Conservation (phyloP, 2,797 vertebrate genomes). For the Pangasius mekongensis region DNA sequence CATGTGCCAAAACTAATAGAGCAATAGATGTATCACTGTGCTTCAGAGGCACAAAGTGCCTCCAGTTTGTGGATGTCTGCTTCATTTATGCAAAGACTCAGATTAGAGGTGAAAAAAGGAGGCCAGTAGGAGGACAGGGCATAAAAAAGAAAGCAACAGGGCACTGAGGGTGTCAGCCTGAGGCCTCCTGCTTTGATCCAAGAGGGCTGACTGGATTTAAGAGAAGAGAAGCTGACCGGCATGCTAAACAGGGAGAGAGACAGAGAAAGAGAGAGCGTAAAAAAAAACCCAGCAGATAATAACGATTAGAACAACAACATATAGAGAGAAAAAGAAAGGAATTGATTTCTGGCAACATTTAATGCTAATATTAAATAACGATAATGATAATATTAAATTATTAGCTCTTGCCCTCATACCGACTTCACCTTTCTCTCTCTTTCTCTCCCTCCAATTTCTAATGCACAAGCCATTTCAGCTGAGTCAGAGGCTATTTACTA, state of each 20-base stretch:
- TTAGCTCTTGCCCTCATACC: neutral
- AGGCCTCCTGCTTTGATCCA: conserved; percentile 26
- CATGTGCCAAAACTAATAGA: conserved; percentile 17
- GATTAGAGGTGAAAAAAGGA: conserved; percentile 14
- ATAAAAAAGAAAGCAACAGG: conserved; percentile 34
- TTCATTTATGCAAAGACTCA: conserved; percentile 32
- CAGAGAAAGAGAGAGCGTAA: neutral
- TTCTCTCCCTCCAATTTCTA: conserved; percentile 34
- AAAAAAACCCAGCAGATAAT: neutral
- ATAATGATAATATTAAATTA: too few species aligned
- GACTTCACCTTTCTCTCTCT: conserved; percentile 44
- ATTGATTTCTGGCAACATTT: neutral
- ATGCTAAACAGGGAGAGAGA: conserved; percentile 58
- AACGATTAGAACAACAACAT: neutral
- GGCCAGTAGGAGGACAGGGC: neutral
- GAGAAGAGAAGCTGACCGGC: conserved; percentile 21
- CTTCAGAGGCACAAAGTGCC: conserved; percentile 6
- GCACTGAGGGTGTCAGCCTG: conserved; percentile 33
- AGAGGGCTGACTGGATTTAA: neutral
- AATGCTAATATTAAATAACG: neutral
- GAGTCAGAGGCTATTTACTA: conserved; percentile 59
- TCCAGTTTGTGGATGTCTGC: conserved; percentile 15
- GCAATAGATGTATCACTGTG: neutral
- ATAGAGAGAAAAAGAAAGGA: neutral
- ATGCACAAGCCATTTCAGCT: conserved; percentile 49